Conservation (phyloP, 2,888 invertebrate genomes). For the Brachynemurus nebulosus region DNA sequence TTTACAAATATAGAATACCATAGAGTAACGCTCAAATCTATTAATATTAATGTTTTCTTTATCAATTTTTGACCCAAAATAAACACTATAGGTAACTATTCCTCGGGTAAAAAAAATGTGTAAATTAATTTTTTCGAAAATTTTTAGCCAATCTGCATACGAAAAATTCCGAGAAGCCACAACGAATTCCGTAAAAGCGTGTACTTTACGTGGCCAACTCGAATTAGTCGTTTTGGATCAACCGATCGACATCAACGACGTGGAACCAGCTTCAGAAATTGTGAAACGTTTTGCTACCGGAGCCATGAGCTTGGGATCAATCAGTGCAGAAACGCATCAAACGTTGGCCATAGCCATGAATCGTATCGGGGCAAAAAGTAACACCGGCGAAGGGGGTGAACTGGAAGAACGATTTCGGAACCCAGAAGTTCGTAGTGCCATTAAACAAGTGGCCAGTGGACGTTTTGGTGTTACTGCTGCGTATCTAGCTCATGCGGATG, state of each 20-base stretch:
- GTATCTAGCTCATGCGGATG: constrained; percentile 94
- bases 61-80: too few species aligned
- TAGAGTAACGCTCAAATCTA: too few species aligned
- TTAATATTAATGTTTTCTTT: too few species aligned
- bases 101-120: too few species aligned
- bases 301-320: constrained; percentile 48
- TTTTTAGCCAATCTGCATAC: constrained; percentile 46
- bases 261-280: constrained; percentile 88
- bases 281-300: constrained; percentile 89
- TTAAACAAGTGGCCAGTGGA: constrained; percentile 98
- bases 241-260: constrained; percentile 71
- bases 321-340: constrained; percentile 91
- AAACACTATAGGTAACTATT: too few species aligned
- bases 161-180: constrained; percentile 77
- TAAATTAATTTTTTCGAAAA: background rate
- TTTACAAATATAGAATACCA: background rate
- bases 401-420: constrained; percentile 65
- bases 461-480: constrained; percentile 97
- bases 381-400: constrained; percentile 96
- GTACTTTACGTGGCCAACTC: constrained; percentile 86
- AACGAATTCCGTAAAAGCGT: constrained; percentile 68
- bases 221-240: constrained; percentile 67
- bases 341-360: constrained; percentile 97
- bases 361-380: constrained; percentile 78
- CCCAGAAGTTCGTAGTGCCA: constrained; percentile 73